Base-by-base conservation (phyloP, 2,888 invertebrate species). In the Auanema freiburgensis region DNA sequence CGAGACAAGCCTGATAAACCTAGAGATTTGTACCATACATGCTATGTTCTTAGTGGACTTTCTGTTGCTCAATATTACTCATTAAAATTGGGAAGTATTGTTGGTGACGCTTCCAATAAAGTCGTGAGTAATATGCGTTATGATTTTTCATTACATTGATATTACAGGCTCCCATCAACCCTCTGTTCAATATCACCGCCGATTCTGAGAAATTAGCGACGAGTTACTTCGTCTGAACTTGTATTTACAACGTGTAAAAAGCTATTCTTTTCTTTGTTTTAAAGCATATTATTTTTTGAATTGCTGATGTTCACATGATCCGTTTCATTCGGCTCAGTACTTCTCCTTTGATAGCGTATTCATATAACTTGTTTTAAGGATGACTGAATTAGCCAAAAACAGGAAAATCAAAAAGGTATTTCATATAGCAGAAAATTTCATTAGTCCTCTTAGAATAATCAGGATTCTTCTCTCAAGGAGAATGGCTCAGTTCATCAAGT, bases 1-100 rank as follows among this genome's bases (percentile, higher is more conserved):
- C 87, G 93, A 70, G 98, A 98, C 85, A 98, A 98, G 85, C 98
- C 98, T 60, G 91, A 91, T 79, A 95, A 93, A 91, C 63, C 89
- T 55, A 88, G 90, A 76, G 98, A 98, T 87, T 89, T 91, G 72
- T 99, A 98, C 85, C 98, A 98, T 85, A 95, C 96, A 0, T 97
- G 97, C 85, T 98, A 98, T 84, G 90, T 91, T 1, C 86, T 98
- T 53, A 93, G 94, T 85, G 98, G 98, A 3, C 87, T 98, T 52
- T 91, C 96, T 16, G 88, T 97, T 65, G 91, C 96, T 1, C 98
- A 98, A 84, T 90, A 92, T 21, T 70, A 73, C 56, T 67, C 77
- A 14, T 52, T 50, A 10, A 52, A 50, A 8, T 57, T 66, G 2
- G 65, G 57, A 6, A 55, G 58, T 2, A 59, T 81, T 21, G 49